phyloP scores from a whole-genome alignment of 2,113 vertebrate species.

The Meleagris gallopavo region DNA sequence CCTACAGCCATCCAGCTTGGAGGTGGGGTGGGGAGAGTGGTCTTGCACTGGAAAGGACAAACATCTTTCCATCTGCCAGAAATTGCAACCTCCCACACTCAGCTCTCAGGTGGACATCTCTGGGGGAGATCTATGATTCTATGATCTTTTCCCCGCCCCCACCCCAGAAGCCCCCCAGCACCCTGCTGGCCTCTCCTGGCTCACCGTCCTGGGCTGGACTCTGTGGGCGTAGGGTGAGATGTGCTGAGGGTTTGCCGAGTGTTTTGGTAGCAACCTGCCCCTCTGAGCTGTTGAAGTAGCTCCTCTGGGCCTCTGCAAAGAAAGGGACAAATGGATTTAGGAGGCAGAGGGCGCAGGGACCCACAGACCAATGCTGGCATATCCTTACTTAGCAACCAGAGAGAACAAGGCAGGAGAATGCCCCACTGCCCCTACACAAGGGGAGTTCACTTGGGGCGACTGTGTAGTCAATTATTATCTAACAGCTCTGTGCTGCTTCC shows the following conservation, averaged over 20 bases:
- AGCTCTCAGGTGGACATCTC: neutral
- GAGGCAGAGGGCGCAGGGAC: accelerated
- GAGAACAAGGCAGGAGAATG: neutral
- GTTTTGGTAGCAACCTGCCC: neutral
- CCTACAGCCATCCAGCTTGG: accelerated
- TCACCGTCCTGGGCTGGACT: constrained; percentile 45
- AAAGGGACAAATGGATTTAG: neutral
- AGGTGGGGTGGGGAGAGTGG: neutral
- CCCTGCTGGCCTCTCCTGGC: neutral
- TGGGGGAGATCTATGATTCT: too few species aligned
- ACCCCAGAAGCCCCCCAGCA: accelerated
- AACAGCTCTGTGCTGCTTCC: neutral
- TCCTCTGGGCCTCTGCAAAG: neutral
- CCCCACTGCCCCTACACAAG: neutral
- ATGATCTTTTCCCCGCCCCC: neutral
- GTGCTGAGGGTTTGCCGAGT: constrained; percentile 42
- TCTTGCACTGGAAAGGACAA: neutral
- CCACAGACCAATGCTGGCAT: accelerated
- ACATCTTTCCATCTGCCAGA: neutral
- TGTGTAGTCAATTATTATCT: neutral
- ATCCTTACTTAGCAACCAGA: neutral
- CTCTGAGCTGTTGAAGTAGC: constrained; percentile 1
- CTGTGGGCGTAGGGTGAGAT: constrained; percentile 55
- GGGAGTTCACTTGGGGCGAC: neutral
- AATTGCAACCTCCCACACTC: accelerated